Percentiles rank a stretch among this genome's conserved stretches.
Evolutionary conservation across 2,888 invertebrate species (phyloP).

Genomic region (Siphonodentalium dalli): DNA sequence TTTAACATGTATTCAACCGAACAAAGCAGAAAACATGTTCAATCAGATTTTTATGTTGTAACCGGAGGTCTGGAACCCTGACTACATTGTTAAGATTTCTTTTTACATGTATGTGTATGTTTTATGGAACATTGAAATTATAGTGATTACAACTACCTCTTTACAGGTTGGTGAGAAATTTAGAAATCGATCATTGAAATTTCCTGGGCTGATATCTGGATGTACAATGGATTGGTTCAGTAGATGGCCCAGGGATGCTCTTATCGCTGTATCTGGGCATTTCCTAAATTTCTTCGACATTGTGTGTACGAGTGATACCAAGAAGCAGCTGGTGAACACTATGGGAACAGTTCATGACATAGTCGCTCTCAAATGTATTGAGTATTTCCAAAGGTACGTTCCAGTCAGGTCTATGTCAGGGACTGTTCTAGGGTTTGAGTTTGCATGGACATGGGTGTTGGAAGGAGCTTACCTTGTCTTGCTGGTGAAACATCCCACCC

Average conservation of each 20-base stretch:
- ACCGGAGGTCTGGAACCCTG: no score
- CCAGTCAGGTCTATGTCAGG: background rate
- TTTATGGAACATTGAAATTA: no score
- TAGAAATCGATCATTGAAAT: slow-evolving; percentile 59
- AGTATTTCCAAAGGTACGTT: slow-evolving; percentile 58
- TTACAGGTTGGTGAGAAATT: slow-evolving; percentile 59
- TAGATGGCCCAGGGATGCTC: slow-evolving; percentile 61
- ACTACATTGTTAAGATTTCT: background rate
- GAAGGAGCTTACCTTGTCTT: no score
- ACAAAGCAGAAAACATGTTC: no score
- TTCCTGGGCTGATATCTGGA: slow-evolving; percentile 64
- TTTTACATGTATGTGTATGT: background rate
- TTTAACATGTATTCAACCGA: no score
- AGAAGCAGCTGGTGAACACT: slow-evolving; percentile 49
- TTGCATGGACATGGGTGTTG: no score
- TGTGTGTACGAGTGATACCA: slow-evolving; percentile 43
- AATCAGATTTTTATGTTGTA: no score
- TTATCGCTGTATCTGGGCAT: slow-evolving; percentile 60
- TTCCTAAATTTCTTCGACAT: slow-evolving; percentile 56
- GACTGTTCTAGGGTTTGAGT: no score
- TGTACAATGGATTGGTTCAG: slow-evolving; percentile 66
- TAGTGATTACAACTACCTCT: background rate
- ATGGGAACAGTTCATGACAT: slow-evolving; percentile 61
- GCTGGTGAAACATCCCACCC: no score
- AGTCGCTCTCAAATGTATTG: slow-evolving; percentile 50